Evolutionary conservation across 2,797 vertebrate genomes (phyloP), one percentile per base, ranked within the genome.

Genomic region (Apodemus agrarius): DNA sequence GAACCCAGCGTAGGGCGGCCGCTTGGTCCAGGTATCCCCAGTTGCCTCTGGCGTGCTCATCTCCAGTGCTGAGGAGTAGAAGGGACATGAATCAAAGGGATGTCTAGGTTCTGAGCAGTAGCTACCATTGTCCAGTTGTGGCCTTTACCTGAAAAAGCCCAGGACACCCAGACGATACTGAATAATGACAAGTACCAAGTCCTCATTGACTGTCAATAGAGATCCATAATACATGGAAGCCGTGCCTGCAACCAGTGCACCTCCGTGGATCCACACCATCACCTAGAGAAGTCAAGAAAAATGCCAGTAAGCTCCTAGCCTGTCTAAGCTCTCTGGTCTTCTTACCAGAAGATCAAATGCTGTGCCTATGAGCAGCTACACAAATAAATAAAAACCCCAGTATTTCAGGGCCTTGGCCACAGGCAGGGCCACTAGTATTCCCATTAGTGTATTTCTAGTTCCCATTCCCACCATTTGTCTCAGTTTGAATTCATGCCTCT

Each of bases 1-100:
- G 98, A 6, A 99, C 98, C 99, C 99, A 99, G 75, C 40, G 98
- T 29, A 99, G 98, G 0, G 99, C 98, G 0, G 98, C 98, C 37
- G 99, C 97, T 98, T 99, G 99, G 91, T 99, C 99, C 98, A 99
- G 24, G 89, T 98, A 98, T 4, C 99, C 99, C 98, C 98, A 99
- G 97, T 99, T 99, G 0, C 99, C 99, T 52, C 17, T 79, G 22
- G 98, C 98, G 0, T 99, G 97, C 31, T 98, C 76, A 43, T 99
- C 99, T 63, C 98, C 99, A 8, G 99, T 99, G 98, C 99, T 99
- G 91, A 74, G 85, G 97, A 16, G 12, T 40, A 34, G 0, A 24
- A 91, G 40, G 8, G 37, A 75, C 1, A 31, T 9, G 61, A 29
- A 69, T 95, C 31, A 91, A 1, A 22, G 34, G 11, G 11, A 4